A percentile compares a stretch with the other conserved stretches of the same genome.
phyloP scores from a whole-genome alignment of 23 tunicate genomes.

The Oikopleura dioica region DNA sequence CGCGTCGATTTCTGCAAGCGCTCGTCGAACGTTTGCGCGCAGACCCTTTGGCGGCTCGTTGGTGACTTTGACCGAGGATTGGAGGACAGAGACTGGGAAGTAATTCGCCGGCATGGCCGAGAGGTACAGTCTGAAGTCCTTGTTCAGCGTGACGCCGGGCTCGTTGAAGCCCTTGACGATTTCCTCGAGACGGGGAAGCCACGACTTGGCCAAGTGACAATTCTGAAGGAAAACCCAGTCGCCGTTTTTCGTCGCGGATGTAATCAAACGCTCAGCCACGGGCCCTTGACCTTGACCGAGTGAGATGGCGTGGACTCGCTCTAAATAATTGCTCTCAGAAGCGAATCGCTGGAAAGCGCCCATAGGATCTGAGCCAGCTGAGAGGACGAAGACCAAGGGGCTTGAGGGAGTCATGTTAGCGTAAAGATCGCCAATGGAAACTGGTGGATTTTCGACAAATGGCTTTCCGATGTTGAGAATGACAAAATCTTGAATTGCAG shows the following conservation, averaged over 20 bases:
- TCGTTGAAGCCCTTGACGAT: constrained; percentile 63
- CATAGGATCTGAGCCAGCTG: constrained; percentile 96
- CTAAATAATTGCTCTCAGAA: constrained; percentile 28
- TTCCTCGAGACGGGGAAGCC: constrained; percentile 79
- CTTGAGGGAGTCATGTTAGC: constrained; percentile 41
- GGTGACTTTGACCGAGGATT: constrained; percentile 88
- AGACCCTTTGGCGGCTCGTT: constrained; percentile 95
- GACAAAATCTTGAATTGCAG: constrained; percentile 64
- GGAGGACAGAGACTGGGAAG: constrained; percentile 76
- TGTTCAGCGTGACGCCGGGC: constrained; percentile 23
- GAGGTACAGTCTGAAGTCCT: constrained; percentile 63
- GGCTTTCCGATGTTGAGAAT: constrained; percentile 45
- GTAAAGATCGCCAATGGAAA: constrained; percentile 35
- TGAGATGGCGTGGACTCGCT: constrained; percentile 51
- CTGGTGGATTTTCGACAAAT: constrained; percentile 59
- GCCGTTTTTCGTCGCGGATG: constrained; percentile 33
- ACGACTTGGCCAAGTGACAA: constrained; percentile 82
- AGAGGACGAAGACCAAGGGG: constrained; percentile 73
- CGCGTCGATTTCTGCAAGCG: constrained; percentile 38
- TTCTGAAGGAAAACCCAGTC: constrained; percentile 96
- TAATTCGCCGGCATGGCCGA: constrained; percentile 81
- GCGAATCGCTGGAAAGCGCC: constrained; percentile 67
- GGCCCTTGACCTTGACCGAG: constrained; percentile 98
- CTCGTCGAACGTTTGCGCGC: constrained; percentile 73
- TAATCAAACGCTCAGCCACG: constrained; percentile 49